Percentiles rank a stretch among this genome's conserved stretches.
Evolutionary conservation across 2,113 vertebrate genomes (phyloP).

Genomic region (Capreolus pygargus): DNA sequence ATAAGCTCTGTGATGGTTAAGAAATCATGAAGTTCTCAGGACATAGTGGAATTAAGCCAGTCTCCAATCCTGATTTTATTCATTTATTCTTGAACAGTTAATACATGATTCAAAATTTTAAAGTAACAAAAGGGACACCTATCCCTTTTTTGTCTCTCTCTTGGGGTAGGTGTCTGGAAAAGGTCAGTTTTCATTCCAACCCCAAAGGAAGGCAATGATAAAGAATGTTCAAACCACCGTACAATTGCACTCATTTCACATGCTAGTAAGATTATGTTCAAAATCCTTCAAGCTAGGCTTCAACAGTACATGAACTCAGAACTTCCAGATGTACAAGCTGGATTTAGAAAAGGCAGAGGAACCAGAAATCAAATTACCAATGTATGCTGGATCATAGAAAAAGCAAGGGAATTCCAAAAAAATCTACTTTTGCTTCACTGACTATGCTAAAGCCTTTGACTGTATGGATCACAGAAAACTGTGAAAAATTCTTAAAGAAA

Average conservation of each 20-base stretch:
- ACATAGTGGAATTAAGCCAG: background rate
- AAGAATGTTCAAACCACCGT: background rate
- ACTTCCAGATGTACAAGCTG: background rate
- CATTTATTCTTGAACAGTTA: conserved; percentile 2
- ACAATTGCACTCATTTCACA: background rate
- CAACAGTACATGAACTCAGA: background rate
- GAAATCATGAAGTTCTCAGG: background rate
- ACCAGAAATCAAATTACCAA: background rate
- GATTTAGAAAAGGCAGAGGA: background rate
- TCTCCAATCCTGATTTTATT: background rate
- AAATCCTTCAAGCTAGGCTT: background rate
- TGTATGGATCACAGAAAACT: background rate
- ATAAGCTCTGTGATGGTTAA: background rate
- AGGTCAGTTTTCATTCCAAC: background rate
- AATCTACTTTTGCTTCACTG: background rate
- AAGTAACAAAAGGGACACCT: background rate
- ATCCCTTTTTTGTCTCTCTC: background rate
- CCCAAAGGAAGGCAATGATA: background rate
- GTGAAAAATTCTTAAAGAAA: background rate
- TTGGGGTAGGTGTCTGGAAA: background rate
- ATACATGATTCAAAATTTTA: background rate
- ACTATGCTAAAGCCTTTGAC: background rate
- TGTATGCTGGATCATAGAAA: background rate
- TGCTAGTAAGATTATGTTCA: background rate
- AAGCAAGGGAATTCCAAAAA: background rate